Percentiles rank a stretch among this genome's conserved stretches.
Conservation (phyloP, 2,113 vertebrate species). For the Brachyhypopomus gauderio region DNA sequence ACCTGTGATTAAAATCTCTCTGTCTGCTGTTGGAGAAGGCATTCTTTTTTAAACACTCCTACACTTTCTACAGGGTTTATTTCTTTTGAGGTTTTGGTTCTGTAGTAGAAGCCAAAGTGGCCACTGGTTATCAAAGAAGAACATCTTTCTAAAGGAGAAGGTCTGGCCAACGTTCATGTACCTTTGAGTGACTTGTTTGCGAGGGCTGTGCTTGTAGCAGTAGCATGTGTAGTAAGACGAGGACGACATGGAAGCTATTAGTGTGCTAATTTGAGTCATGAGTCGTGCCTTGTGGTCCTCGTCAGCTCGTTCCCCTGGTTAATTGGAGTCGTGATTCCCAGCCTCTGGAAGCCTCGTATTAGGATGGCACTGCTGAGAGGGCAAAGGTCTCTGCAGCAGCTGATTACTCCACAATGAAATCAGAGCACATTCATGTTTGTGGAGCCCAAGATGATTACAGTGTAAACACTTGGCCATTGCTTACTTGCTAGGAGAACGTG, state of each 20-base stretch:
- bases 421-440: no score
- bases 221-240: neutral
- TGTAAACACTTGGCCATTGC: no score
- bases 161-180: neutral
- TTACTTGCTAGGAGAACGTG: no score
- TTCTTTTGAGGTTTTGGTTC: neutral
- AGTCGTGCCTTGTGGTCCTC: neutral
- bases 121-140: neutral
- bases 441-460: no score
- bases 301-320: neutral
- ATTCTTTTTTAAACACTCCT: conserved; percentile 23
- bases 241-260: conserved; percentile 20
- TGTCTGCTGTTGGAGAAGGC: conserved; percentile 68
- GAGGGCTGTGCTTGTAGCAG: neutral
- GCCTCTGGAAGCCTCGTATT: neutral
- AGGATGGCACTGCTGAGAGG: no score
- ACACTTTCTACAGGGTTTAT: neutral
- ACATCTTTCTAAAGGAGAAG: neutral
- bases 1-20: conserved; percentile 72
- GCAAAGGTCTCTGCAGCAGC: no score
- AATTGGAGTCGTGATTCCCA: neutral
- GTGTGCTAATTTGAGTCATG: conserved; percentile 23
- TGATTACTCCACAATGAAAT: no score
- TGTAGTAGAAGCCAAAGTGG: neutral
- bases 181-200: conserved; percentile 16